phyloP scores from a whole-genome alignment of 2,113 vertebrate species.

The Blennius ocellaris region DNA sequence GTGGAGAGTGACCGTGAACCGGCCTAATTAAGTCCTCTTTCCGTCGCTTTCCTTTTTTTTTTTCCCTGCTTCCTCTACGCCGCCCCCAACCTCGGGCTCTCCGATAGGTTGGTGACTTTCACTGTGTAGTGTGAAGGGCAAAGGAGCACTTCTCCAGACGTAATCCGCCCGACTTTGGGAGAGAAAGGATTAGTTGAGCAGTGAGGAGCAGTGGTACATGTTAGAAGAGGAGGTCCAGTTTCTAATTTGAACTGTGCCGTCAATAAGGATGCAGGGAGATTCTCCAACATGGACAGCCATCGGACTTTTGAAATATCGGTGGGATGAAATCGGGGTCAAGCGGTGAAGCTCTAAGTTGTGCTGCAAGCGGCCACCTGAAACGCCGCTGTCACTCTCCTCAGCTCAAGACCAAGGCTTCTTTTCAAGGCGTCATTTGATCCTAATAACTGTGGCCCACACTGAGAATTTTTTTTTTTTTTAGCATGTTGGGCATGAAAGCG shows the following conservation, averaged over 20 bases:
- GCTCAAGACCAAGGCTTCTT: too few relatives aligned
- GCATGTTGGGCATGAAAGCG: constrained; percentile 1
- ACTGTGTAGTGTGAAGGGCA: constrained; percentile 67
- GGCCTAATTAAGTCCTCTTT: constrained; percentile 75
- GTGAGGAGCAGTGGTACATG: constrained; percentile 28
- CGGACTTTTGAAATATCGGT: constrained; percentile 10
- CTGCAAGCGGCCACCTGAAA: too few relatives aligned
- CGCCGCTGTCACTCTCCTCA: too few relatives aligned
- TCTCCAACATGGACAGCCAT: constrained; percentile 37
- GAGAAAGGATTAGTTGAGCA: constrained; percentile 59
- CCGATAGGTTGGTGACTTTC: constrained; percentile 68
- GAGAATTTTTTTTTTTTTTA: constrained; percentile 1
- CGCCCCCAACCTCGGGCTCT: constrained; percentile 24
- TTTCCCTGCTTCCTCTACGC: constrained; percentile 11
- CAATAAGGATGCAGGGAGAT: constrained; percentile 3
- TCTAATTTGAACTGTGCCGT: constrained; percentile 47
- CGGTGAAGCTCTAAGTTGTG: neutral
- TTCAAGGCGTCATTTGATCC: too few relatives aligned
- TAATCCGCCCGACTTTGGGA: constrained; percentile 70
- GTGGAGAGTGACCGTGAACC: constrained; percentile 50
- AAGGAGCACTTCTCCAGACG: constrained; percentile 58
- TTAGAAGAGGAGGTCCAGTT: constrained; percentile 20
- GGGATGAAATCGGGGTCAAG: constrained; percentile 9
- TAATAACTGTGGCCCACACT: too few relatives aligned
- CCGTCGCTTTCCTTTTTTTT: constrained; percentile 10